Evolutionary conservation across 2,888 invertebrate species (phyloP).

Genomic region (Latheticus oryzae): DNA sequence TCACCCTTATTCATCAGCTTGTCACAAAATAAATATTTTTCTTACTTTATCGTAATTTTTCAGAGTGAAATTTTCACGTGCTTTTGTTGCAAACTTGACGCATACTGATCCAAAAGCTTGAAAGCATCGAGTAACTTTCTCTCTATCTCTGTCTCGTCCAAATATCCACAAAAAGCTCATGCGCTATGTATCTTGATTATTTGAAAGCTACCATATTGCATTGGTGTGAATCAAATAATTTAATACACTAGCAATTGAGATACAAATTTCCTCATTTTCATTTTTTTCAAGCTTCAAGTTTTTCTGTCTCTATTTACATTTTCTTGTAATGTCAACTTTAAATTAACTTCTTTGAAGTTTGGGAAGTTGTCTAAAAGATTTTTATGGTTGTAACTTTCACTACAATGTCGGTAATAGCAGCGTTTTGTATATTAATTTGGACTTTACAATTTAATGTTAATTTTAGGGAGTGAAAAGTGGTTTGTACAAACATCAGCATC

Average conservation of each 20-base stretch:
- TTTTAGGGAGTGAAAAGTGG: too few species aligned
- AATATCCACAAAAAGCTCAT: conserved; percentile 1
- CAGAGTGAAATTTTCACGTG: too few species aligned
- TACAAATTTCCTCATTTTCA: not conserved
- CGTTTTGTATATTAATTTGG: conserved; percentile 11
- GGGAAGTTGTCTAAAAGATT: not conserved
- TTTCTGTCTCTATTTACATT: not conserved
- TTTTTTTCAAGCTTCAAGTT: not conserved
- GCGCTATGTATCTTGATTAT: too few species aligned
- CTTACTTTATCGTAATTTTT: too few species aligned
- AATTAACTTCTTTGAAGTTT: not conserved
- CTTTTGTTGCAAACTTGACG: conserved; percentile 2
- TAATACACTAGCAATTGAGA: too few species aligned
- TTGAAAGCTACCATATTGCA: too few species aligned
- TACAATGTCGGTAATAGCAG: not conserved
- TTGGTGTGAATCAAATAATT: too few species aligned
- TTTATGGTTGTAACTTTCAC: too few species aligned
- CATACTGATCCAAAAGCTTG: not conserved
- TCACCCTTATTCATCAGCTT: too few species aligned
- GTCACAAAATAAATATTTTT: too few species aligned
- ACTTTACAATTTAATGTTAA: too few species aligned
- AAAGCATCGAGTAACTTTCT: conserved; percentile 4
- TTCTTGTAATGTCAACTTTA: not conserved
- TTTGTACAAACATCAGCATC: too few species aligned
- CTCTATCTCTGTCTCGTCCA: not conserved